Base-by-base conservation (phyloP, 2,113 vertebrate species). In the Proterorhinus semilunaris region DNA sequence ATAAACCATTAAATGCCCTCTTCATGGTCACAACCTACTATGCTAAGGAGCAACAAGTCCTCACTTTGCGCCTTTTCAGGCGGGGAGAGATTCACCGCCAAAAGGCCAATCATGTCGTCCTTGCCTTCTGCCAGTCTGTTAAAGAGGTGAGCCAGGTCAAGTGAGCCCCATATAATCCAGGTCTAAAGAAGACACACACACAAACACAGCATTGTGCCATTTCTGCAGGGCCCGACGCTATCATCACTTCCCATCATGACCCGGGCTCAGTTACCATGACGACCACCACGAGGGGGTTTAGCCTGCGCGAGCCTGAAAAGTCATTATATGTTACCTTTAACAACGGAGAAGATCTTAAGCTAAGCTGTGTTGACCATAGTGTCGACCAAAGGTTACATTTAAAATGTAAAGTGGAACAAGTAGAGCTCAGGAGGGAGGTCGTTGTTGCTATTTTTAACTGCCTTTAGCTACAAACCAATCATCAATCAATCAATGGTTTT, bases 221-320 rank as follows among this genome's bases (percentile, higher is more conserved):
- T 82, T 88, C 82, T 79, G 76, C 74, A 17, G 82, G 63, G 80
- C 79, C 64, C 57, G 71, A 71, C 75, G 66, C 48, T 84, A 71
- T 87, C 83, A 89, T 86, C 77, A 75, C 84, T 81, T 85, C 84
- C 51, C 68, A 15, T 75, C 79, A 76, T 71, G 16, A 10, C 74
- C 64, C 74, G 81, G 86, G 77, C 75, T 87, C 62, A 68, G 87
- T 89, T 87, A 61, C 85, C 86, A 90, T 88, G 88, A 83, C 84
- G 85, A 88, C 89, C 46, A 74, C 72, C 27, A 59, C 75, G 80
- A 87, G 76, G 69, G 55, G 81, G 86, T 27, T 55, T 88, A 79
- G 86, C 87, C 88, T 87, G 74, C 72, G 70, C 81, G 6, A 21
- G 72, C 74, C 75, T 51, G 59, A 79, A 79, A 81, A 68, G 77